Percentiles rank a stretch among this genome's conserved stretches.
Conservation (phyloP, 2,888 invertebrate genomes). For the Drosophila yooni region DNA sequence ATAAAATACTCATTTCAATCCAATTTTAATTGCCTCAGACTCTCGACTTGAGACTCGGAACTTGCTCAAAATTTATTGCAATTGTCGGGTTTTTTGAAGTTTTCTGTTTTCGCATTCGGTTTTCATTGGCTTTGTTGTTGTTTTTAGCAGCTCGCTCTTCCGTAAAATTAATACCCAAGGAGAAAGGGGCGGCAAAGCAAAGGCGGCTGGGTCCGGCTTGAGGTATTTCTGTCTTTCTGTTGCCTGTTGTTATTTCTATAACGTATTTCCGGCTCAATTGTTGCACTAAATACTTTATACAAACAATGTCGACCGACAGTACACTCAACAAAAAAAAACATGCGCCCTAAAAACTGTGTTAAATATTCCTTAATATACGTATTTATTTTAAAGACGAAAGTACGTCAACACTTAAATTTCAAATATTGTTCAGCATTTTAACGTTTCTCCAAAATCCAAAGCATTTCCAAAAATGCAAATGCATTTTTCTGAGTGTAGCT, state of each 20-base stretch:
- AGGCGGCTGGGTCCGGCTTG: slow-evolving; percentile 24
- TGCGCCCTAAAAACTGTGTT: fast-evolving
- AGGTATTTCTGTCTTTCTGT: slow-evolving; percentile 38
- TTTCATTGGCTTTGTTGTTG: slow-evolving; percentile 39
- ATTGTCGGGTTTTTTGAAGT: slow-evolving; percentile 49
- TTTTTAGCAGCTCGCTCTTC: slow-evolving; percentile 52
- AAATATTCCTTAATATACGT: not conserved
- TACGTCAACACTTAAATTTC: not conserved
- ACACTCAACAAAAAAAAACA: not conserved
- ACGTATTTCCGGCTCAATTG: slow-evolving; percentile 76
- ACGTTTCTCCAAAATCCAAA: not conserved
- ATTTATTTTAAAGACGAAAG: not conserved
- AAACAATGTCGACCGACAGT: slow-evolving; percentile 41
- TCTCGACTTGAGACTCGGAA: slow-evolving; percentile 19
- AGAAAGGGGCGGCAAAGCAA: slow-evolving; percentile 13
- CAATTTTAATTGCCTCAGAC: slow-evolving; percentile 69
- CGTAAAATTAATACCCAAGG: slow-evolving; percentile 68
- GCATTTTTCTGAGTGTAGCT: slow-evolving; percentile 1
- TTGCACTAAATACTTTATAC: slow-evolving; percentile 74
- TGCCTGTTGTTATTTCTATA: slow-evolving; percentile 21
- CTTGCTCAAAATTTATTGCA: slow-evolving; percentile 56
- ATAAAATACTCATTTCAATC: slow-evolving; percentile 70
- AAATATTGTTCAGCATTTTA: not conserved
- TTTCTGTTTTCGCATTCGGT: slow-evolving; percentile 27
- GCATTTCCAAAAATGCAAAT: not conserved